These are phyloP conservation scores for Porphyrio hochstetteri DNA, from an alignment of 2,113 vertebrate genomes.

Conservation along the genomic window DNA sequence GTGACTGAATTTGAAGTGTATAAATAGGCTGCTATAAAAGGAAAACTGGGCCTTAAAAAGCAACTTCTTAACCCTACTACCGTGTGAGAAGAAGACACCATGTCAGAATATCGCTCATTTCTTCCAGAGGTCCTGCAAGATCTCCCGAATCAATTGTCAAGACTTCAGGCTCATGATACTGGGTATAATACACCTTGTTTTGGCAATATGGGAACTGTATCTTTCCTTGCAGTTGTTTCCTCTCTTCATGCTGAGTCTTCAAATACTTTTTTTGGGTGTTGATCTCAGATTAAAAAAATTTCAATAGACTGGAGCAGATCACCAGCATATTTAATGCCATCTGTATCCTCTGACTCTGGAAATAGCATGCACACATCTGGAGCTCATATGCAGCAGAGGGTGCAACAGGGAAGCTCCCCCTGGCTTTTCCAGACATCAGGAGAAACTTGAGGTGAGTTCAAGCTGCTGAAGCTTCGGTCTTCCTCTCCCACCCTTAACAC, in stretches of 20 bases:
- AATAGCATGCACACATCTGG: constrained; percentile 44
- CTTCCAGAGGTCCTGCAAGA: background rate
- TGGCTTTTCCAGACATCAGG: constrained; percentile 5
- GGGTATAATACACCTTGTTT: background rate
- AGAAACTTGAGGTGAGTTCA: constrained; percentile 24
- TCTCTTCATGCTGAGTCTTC: constrained; percentile 53
- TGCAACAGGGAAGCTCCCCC: background rate
- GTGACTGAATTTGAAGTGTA: constrained; percentile 9
- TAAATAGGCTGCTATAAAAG: constrained; percentile 34
- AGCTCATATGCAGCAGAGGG: constrained; percentile 49
- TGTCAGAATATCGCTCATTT: background rate
- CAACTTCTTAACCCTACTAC: background rate
- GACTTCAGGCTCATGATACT: background rate
- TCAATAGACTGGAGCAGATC: constrained; percentile 47
- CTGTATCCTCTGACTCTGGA: constrained; percentile 57
- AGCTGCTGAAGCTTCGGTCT: background rate
- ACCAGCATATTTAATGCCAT: constrained; percentile 55
- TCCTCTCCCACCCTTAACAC: background rate
- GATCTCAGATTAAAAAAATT: constrained; percentile 44
- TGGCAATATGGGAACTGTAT: background rate
- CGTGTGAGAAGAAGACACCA: background rate
- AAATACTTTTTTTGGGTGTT: constrained; percentile 54
- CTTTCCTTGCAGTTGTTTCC: constrained; percentile 29
- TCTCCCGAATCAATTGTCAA: background rate
- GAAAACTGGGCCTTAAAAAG: constrained; percentile 3